Base-by-base conservation (phyloP, 2,113 vertebrate genomes). In the Neoarius graeffei region DNA sequence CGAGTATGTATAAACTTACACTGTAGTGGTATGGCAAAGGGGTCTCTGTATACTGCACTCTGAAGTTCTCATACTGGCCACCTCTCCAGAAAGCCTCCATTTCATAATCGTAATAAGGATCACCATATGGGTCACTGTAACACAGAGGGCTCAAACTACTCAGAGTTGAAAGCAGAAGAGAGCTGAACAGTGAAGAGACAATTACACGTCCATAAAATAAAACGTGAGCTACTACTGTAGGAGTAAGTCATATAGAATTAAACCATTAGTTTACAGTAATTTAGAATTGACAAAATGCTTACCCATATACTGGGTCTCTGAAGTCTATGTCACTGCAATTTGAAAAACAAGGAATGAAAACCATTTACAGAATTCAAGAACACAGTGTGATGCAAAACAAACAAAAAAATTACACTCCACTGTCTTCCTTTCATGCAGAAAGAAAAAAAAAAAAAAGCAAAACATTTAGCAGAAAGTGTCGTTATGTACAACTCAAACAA, bases 21-120 rank as follows among this genome's bases (percentile, higher is more conserved):
- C 92, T 95, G 92, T 97, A 99, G 92, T 96, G 96, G 89, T 97
- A 98, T 0, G 97, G 97, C 66, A 97, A 97, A 4, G 95, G 95
- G 15, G 97, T 94, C 88, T 99, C 98, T 35, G 98, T 99, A 89
- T 99, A 99, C 93, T 99, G 98, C 64, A 99, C 98, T 93, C 98
- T 92, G 95, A 99, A 99, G 94, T 99, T 99, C 93, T 99, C 98
- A 77, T 99, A 99, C 90, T 99, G 98, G 69, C 98, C 98, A 6
- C 98, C 98, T 83, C 98, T 95, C 98, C 98, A 99, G 60, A 98
- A 95, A 11, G 97, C 95, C 87, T 99, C 98, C 94, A 98, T 97
- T 88, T 99, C 98, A 69, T 98, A 97, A 93, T 99, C 98, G 67
- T 99, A 98, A 89, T 99, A 99, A 1, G 98, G 96, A 86, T 99